These are phyloP conservation scores for Carpatolechia fugitivella DNA, from an alignment of 2,888 invertebrate genomes.

Conservation along the genomic window DNA sequence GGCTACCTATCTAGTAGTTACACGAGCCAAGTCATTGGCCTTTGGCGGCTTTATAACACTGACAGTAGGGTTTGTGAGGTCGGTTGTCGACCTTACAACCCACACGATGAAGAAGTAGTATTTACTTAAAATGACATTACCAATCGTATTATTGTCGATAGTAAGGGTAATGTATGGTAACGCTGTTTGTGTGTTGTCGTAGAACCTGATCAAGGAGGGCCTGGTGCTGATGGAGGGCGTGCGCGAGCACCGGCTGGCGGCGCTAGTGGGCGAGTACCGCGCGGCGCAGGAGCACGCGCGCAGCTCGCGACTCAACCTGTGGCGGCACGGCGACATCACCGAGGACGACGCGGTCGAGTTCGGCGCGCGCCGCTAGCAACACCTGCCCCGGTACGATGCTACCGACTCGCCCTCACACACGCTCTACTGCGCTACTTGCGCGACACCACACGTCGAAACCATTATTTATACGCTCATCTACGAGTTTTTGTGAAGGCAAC, in stretches of 20 bases:
- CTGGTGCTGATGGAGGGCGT: slow-evolving; percentile 88
- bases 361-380: slow-evolving; percentile 68
- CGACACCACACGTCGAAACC: slow-evolving; percentile 40
- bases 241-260: slow-evolving; percentile 89
- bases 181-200: too few species aligned
- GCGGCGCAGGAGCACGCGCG: slow-evolving; percentile 93
- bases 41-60: too few species aligned
- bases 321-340: slow-evolving; percentile 99
- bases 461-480: slow-evolving; percentile 43
- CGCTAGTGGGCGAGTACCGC: slow-evolving; percentile 89
- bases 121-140: too few species aligned
- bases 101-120: too few species aligned
- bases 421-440: slow-evolving; percentile 50
- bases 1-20: too few species aligned
- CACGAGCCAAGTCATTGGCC: too few species aligned
- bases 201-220: slow-evolving; percentile 92
- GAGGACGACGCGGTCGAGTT: slow-evolving; percentile 89
- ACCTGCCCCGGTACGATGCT: slow-evolving; percentile 35
- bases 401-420: slow-evolving; percentile 40
- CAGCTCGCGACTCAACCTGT: slow-evolving; percentile 91
- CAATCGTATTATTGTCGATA: too few species aligned
- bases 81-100: too few species aligned
- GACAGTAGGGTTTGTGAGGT: too few species aligned
- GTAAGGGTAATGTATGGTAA: too few species aligned
- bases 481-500: slow-evolving; percentile 42